These are phyloP conservation scores for Eulemur mongoz DNA, from an alignment of 2,797 vertebrate species.

Conservation along the genomic window DNA sequence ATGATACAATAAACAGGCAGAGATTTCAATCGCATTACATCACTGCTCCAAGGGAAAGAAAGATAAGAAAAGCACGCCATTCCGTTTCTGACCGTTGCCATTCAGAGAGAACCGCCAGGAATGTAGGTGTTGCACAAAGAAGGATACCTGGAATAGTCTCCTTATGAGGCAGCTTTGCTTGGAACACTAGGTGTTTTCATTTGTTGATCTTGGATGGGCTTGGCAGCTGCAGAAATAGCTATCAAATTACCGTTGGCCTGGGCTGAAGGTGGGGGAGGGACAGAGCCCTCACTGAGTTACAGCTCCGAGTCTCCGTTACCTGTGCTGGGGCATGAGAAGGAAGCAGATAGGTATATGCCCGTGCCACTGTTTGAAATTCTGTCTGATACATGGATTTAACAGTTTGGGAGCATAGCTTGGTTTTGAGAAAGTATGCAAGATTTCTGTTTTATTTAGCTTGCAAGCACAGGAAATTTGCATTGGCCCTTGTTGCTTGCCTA, in stretches of 20 bases:
- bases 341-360: not conserved
- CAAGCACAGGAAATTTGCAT: slow-evolving; percentile 60
- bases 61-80: slow-evolving; percentile 31
- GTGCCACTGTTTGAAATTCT: not conserved
- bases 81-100: not conserved
- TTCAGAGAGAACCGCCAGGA: slow-evolving; percentile 45
- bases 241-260: slow-evolving; percentile 50
- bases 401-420: not conserved
- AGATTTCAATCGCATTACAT: slow-evolving; percentile 60
- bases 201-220: slow-evolving; percentile 51
- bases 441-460: slow-evolving; percentile 62
- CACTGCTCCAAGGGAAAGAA: slow-evolving; percentile 26
- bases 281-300: slow-evolving; percentile 18
- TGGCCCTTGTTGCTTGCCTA: slow-evolving; percentile 58
- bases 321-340: not conserved
- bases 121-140: slow-evolving; percentile 50
- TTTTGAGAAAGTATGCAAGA: slow-evolving; percentile 57
- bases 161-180: slow-evolving; percentile 43
- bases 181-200: slow-evolving; percentile 67
- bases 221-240: slow-evolving; percentile 8
- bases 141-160: slow-evolving; percentile 65
- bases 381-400: slow-evolving; percentile 24
- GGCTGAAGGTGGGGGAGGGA: not conserved
- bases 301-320: slow-evolving; percentile 4
- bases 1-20: slow-evolving; percentile 29